phyloP scores from a whole-genome alignment of 2,113 vertebrate species.

The Pholis gunnellus region DNA sequence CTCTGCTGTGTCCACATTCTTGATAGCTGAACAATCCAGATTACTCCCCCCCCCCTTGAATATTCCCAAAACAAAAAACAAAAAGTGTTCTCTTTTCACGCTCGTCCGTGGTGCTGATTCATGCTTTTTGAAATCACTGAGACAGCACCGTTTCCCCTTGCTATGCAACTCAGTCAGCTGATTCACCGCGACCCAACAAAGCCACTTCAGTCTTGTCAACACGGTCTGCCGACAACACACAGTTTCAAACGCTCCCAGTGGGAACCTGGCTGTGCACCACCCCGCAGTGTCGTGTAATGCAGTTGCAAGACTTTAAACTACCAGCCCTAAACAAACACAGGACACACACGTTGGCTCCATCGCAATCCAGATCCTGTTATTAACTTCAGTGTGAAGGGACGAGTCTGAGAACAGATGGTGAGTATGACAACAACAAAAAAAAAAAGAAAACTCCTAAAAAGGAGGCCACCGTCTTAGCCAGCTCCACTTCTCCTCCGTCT shows the following conservation, averaged over 20 bases:
- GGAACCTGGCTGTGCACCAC: background rate
- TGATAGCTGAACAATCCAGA: conserved; percentile 28
- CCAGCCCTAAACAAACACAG: conserved; percentile 12
- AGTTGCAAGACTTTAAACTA: conserved; percentile 8
- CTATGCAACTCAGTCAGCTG: conserved; percentile 63
- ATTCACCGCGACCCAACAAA: conserved; percentile 48
- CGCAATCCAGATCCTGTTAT: conserved; percentile 5
- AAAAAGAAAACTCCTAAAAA: conserved; percentile 3
- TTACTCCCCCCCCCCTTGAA: conserved; percentile 21
- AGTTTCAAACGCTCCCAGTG: conserved; percentile 18
- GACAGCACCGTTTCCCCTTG: conserved; percentile 66
- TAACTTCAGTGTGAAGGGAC: conserved; percentile 3
- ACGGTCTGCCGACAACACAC: conserved; percentile 27
- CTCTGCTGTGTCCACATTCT: background rate
- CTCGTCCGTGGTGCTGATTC: conserved; percentile 60
- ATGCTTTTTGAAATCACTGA: conserved; percentile 66
- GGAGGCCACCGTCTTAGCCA: conserved; percentile 32
- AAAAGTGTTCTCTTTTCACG: background rate
- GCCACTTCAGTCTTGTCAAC: conserved; percentile 52
- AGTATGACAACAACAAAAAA: background rate
- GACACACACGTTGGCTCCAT: background rate
- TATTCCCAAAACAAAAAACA: background rate
- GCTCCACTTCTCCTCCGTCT: conserved; percentile 27
- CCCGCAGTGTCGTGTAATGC: conserved; percentile 4
- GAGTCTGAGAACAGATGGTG: conserved; percentile 39